Conservation (phyloP, 2,888 invertebrate species). For the Trachelus stipa region DNA sequence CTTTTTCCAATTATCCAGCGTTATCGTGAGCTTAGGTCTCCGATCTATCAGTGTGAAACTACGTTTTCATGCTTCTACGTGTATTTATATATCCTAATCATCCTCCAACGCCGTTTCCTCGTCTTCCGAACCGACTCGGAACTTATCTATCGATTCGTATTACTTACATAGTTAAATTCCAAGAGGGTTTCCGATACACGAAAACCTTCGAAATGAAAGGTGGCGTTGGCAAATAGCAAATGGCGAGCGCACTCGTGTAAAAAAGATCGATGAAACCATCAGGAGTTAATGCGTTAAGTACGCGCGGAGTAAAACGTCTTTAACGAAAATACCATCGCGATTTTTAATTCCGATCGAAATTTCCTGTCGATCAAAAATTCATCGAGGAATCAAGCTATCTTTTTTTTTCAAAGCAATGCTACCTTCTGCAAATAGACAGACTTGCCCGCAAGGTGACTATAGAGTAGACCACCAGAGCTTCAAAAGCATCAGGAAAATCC, state of each 20-base stretch:
- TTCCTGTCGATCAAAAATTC: neutral
- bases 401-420: neutral
- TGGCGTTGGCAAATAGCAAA: neutral
- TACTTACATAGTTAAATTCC: neutral
- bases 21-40: neutral
- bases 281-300: neutral
- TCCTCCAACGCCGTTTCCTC: neutral
- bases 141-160: neutral
- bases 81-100: neutral
- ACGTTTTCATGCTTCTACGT: neutral
- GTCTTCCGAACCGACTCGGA: neutral
- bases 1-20: neutral
- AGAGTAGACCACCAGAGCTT: neutral
- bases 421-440: neutral
- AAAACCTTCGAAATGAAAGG: neutral
- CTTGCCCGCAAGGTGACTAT: neutral
- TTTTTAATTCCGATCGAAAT: neutral
- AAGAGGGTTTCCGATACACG: neutral
- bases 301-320: neutral
- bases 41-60: neutral
- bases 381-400: neutral
- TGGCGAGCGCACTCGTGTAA: neutral
- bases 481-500: neutral
- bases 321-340: neutral
- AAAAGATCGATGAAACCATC: neutral